These are phyloP conservation scores for Drosophila quinaria DNA, from an alignment of 2,888 invertebrate species.

Conservation along the genomic window DNA sequence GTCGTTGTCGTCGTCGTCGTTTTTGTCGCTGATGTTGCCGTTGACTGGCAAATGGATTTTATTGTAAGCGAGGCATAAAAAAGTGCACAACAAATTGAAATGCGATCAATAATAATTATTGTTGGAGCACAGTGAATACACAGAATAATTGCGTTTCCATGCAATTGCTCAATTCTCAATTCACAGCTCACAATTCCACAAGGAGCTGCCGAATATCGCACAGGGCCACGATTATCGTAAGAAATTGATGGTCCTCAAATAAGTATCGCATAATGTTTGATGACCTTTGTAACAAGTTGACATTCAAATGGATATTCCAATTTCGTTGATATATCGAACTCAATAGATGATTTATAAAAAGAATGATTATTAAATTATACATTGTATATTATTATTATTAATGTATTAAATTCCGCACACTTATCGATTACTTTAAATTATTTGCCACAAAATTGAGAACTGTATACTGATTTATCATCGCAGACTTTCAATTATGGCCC, in stretches of 20 bases:
- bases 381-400: too few species aligned
- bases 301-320: conserved; percentile 13
- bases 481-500: conserved; percentile 40
- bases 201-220: conserved; percentile 66
- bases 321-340: neutral
- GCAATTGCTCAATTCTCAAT: conserved; percentile 72
- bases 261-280: conserved; percentile 37
- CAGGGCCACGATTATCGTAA: conserved; percentile 67
- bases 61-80: conserved; percentile 59
- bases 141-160: conserved; percentile 81
- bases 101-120: conserved; percentile 83
- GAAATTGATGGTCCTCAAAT: conserved; percentile 59
- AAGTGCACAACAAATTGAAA: conserved; percentile 78
- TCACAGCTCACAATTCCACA: conserved; percentile 66
- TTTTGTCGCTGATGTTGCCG: conserved; percentile 30
- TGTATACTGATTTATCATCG: conserved; percentile 18
- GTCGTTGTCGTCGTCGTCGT: neutral
- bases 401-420: neutral
- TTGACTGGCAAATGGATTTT: conserved; percentile 61
- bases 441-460: neutral
- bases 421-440: neutral
- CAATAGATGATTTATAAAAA: neutral
- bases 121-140: conserved; percentile 73
- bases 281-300: conserved; percentile 36
- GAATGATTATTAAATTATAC: too few species aligned